Evolutionary conservation across 2,888 invertebrate species (phyloP).

Genomic region (Molanna angustata): DNA sequence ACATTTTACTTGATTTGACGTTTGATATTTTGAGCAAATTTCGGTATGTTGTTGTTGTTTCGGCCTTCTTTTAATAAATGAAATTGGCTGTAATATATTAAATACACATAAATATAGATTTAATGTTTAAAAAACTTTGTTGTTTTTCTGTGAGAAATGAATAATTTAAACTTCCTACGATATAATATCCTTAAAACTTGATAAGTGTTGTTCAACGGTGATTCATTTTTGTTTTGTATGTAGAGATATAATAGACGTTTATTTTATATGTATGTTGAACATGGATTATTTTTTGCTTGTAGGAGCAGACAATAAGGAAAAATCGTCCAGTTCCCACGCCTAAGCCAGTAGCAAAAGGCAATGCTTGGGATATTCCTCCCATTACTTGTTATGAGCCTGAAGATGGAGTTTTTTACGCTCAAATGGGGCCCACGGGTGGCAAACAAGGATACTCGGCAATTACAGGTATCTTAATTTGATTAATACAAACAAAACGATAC

Average conservation of each 20-base stretch:
- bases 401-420: conserved; percentile 88
- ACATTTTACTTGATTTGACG: too few species aligned
- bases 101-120: too few species aligned
- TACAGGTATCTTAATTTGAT: conserved; percentile 63
- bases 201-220: too few species aligned
- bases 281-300: conserved; percentile 4
- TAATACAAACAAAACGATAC: too few species aligned
- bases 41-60: too few species aligned
- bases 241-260: background rate
- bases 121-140: too few species aligned
- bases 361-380: conserved; percentile 84
- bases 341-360: conserved; percentile 56
- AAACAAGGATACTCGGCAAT: conserved; percentile 87
- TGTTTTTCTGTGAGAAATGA: too few species aligned
- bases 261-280: background rate
- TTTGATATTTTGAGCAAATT: too few species aligned
- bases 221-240: background rate
- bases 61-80: too few species aligned
- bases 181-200: too few species aligned
- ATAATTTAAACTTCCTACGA: too few species aligned
- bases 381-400: conserved; percentile 88
- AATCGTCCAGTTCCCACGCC: conserved; percentile 56
- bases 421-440: conserved; percentile 91
- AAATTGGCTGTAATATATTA: too few species aligned
- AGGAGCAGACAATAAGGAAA: conserved; percentile 27